Evolutionary conservation across 2,113 vertebrate genomes (phyloP).

Genomic region (Sinocyclocheilus anophthalmus): DNA sequence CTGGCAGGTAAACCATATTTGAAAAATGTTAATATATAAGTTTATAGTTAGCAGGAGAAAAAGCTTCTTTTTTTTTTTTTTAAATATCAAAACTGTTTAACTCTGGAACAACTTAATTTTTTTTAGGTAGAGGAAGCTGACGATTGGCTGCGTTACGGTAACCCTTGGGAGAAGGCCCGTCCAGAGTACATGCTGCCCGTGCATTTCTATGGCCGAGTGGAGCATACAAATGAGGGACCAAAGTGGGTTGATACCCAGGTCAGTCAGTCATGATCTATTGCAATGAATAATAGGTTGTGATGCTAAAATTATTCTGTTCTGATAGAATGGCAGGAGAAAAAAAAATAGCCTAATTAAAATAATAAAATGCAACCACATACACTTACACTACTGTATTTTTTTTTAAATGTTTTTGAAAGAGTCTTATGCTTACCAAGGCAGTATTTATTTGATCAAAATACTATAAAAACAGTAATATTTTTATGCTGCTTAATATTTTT

Average conservation of each 20-base stretch:
- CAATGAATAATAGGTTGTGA: too few relatives aligned
- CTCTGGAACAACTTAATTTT: background rate
- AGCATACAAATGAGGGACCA: constrained; percentile 68
- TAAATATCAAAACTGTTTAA: background rate
- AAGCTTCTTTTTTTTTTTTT: background rate
- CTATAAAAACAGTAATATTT: too few relatives aligned
- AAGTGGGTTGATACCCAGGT: constrained; percentile 89
- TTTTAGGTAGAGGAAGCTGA: constrained; percentile 86
- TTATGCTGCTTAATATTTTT: too few relatives aligned
- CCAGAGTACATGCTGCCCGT: constrained; percentile 87
- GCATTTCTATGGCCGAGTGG: constrained; percentile 83
- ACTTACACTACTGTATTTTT: too few relatives aligned
- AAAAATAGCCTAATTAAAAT: background rate
- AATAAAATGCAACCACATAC: background rate
- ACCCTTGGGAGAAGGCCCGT: constrained; percentile 89
- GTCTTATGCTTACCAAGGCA: background rate
- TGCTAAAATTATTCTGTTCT: background rate
- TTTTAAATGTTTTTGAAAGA: background rate
- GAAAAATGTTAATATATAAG: background rate
- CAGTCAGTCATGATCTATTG: background rate
- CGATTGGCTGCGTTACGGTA: constrained; percentile 88
- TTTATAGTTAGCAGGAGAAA: background rate
- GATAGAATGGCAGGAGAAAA: background rate
- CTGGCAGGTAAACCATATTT: constrained; percentile 81
- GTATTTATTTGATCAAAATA: background rate